Conservation (phyloP, 2,113 vertebrate species). For the Ranitomeya imitator region DNA sequence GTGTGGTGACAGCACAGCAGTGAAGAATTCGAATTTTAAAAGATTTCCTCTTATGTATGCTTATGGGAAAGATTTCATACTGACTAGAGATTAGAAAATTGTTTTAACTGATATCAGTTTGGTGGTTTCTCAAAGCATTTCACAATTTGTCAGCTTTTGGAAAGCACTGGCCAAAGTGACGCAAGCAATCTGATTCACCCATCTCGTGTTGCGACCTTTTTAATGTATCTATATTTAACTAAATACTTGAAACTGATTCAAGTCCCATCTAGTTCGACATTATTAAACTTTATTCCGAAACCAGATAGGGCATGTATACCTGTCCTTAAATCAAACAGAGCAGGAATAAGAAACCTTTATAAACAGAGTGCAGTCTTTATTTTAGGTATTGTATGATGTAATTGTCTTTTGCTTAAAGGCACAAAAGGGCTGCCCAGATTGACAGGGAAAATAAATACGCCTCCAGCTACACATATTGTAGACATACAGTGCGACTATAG, state of each 20-base stretch:
- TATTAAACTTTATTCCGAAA: not conserved
- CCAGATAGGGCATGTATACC: slow-evolving; percentile 39
- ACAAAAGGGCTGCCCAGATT: slow-evolving; percentile 5
- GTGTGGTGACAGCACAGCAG: too few species aligned
- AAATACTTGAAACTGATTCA: not conserved
- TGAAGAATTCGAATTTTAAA: too few species aligned
- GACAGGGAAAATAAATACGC: slow-evolving; percentile 9
- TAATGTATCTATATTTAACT: not conserved
- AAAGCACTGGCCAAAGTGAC: too few species aligned
- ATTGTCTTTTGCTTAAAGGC: slow-evolving; percentile 31
- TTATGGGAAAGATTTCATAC: too few species aligned
- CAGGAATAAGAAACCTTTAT: slow-evolving; percentile 38
- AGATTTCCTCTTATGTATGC: too few species aligned
- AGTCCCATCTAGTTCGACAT: slow-evolving; percentile 10
- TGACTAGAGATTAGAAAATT: too few species aligned
- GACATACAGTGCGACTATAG: not conserved
- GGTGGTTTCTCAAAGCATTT: too few species aligned
- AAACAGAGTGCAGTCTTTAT: slow-evolving; percentile 40
- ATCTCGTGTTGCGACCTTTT: not conserved
- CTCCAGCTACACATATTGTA: not conserved
- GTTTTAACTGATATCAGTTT: too few species aligned
- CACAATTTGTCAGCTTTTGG: too few species aligned
- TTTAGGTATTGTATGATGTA: slow-evolving; percentile 40
- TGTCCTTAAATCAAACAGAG: slow-evolving; percentile 25
- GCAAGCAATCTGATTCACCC: not conserved